Evolutionary conservation across 2,888 invertebrate genomes (phyloP).

Genomic region (Nipponacmea schrenckii): DNA sequence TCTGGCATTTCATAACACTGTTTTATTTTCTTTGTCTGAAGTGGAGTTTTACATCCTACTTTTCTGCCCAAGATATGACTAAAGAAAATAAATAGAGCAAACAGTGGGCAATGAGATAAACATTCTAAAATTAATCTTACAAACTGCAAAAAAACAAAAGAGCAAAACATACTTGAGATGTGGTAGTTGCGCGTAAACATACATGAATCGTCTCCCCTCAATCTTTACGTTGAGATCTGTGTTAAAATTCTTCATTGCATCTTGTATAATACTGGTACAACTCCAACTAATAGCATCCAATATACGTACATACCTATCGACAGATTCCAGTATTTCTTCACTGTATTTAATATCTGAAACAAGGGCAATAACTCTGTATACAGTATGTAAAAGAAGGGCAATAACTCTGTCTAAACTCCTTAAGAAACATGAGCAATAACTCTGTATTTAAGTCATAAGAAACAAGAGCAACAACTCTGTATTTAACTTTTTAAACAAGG

Average conservation of each 20-base stretch:
- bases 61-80: too few species aligned
- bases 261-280: slow-evolving; percentile 33
- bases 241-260: slow-evolving; percentile 36
- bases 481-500: too few species aligned
- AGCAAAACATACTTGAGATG: slow-evolving; percentile 45
- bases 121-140: too few species aligned
- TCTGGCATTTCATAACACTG: too few species aligned
- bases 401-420: background rate
- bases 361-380: slow-evolving; percentile 1
- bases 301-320: slow-evolving; percentile 29
- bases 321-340: slow-evolving; percentile 25
- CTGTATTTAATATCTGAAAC: slow-evolving; percentile 17
- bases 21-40: too few species aligned
- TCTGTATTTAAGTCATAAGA: too few species aligned
- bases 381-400: slow-evolving; percentile 11
- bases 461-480: too few species aligned
- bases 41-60: too few species aligned
- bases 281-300: background rate
- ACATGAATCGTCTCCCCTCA: slow-evolving; percentile 53
- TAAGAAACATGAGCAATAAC: too few species aligned
- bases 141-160: too few species aligned
- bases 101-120: too few species aligned
- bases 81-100: too few species aligned
- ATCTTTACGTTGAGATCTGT: slow-evolving; percentile 50
- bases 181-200: slow-evolving; percentile 49